phyloP scores from a whole-genome alignment of 2,113 vertebrate genomes.

The Australoheros scitulus region DNA sequence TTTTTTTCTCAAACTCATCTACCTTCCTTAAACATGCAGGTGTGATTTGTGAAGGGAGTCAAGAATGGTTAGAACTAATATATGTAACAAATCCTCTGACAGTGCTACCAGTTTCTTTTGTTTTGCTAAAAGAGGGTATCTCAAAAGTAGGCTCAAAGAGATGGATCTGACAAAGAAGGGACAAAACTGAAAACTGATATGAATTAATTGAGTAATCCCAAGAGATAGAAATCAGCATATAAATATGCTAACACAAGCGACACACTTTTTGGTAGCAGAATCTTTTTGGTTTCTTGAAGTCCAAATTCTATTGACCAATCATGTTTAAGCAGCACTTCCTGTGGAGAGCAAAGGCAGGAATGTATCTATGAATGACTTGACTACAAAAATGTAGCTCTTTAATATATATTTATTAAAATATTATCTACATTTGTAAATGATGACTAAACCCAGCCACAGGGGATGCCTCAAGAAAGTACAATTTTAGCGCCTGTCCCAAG shows the following conservation, averaged over 20 bases:
- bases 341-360: neutral
- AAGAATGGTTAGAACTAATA: neutral
- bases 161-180: neutral
- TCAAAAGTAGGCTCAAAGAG: neutral
- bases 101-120: neutral
- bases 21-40: constrained; percentile 34
- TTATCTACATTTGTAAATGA: neutral
- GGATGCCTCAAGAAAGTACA: too few relatives aligned
- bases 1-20: constrained; percentile 1
- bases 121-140: neutral
- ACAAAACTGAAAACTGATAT: neutral
- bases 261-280: neutral
- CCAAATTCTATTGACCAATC: neutral
- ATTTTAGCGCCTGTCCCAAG: neutral
- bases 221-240: neutral
- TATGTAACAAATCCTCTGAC: neutral
- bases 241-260: neutral
- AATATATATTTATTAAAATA: neutral
- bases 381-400: neutral
- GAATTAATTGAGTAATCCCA: neutral
- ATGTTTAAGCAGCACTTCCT: neutral
- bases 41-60: constrained; percentile 22
- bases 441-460: neutral
- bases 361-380: fast-evolving
- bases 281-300: neutral